A percentile compares a stretch with the other conserved stretches of the same genome.
These are phyloP conservation scores for Synanthedon tipuliformis DNA, from an alignment of 2,888 invertebrate genomes.

Conservation along the genomic window DNA sequence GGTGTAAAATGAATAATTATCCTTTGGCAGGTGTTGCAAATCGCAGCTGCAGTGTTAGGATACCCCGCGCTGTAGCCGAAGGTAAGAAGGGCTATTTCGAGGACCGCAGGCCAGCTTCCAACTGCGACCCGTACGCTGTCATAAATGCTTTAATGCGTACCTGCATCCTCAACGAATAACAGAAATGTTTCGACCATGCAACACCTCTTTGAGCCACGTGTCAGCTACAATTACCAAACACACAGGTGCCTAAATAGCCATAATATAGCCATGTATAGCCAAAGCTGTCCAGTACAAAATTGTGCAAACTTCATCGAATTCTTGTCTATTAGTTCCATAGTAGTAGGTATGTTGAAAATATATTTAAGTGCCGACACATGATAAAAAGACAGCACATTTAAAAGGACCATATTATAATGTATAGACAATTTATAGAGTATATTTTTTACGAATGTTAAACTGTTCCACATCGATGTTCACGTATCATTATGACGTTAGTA, in stretches of 20 bases:
- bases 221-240: constrained; percentile 19
- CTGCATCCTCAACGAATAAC: constrained; percentile 80
- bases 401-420: constrained; percentile 38
- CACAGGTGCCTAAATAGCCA: too few relatives aligned
- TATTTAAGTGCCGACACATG: constrained; percentile 26
- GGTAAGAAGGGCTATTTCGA: constrained; percentile 96
- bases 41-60: constrained; percentile 93
- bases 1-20: too few relatives aligned
- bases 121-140: constrained; percentile 92
- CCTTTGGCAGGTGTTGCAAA: constrained; percentile 82
- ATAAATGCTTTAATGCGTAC: constrained; percentile 88
- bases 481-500: too few relatives aligned
- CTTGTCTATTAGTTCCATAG: too few relatives aligned
- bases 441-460: constrained; percentile 41
- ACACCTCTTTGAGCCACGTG: constrained; percentile 21
- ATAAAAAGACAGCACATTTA: constrained; percentile 21
- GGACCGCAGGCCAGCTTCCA: constrained; percentile 92
- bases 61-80: constrained; percentile 90
- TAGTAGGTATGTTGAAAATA: too few relatives aligned
- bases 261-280: too few relatives aligned
- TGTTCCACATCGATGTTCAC: too few relatives aligned
- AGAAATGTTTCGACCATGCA: constrained; percentile 6
- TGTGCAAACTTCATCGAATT: too few relatives aligned
- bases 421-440: background rate
- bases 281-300: too few relatives aligned